These are phyloP conservation scores for Phoxinus phoxinus DNA, from an alignment of 2,113 vertebrate genomes.

Conservation along the genomic window DNA sequence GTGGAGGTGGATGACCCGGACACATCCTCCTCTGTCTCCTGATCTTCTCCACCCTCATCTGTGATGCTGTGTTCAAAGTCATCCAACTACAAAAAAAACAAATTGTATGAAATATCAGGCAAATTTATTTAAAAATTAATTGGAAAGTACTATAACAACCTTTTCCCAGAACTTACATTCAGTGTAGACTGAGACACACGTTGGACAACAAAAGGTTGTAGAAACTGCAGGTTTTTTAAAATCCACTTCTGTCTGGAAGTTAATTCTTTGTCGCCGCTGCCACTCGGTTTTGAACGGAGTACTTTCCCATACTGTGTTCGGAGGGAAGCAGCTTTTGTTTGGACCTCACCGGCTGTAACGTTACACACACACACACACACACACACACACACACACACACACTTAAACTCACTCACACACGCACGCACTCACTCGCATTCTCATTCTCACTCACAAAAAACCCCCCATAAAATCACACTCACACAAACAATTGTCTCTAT, in stretches of 20 bases:
- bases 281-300: not conserved
- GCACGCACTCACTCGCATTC: too few relatives aligned
- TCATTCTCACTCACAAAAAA: too few relatives aligned
- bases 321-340: conserved; percentile 3
- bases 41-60: not conserved
- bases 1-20: not conserved
- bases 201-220: not conserved
- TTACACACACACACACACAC: too few relatives aligned
- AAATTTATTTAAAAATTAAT: too few relatives aligned
- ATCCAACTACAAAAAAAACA: not conserved
- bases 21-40: not conserved
- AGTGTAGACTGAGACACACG: too few relatives aligned
- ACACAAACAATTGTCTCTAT: not conserved
- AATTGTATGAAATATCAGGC: too few relatives aligned
- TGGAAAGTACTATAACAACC: not conserved
- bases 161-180: too few relatives aligned
- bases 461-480: too few relatives aligned
- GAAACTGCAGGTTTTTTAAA: not conserved
- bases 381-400: too few relatives aligned
- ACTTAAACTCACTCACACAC: too few relatives aligned
- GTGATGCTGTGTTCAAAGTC: not conserved
- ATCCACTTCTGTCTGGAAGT: conserved; percentile 4
- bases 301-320: not conserved
- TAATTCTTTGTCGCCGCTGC: too few relatives aligned
- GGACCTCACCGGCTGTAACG: not conserved